Evolutionary conservation across 1,140 invertebrate species (phyloP).

Genomic region (Drosophila ironensis): DNA sequence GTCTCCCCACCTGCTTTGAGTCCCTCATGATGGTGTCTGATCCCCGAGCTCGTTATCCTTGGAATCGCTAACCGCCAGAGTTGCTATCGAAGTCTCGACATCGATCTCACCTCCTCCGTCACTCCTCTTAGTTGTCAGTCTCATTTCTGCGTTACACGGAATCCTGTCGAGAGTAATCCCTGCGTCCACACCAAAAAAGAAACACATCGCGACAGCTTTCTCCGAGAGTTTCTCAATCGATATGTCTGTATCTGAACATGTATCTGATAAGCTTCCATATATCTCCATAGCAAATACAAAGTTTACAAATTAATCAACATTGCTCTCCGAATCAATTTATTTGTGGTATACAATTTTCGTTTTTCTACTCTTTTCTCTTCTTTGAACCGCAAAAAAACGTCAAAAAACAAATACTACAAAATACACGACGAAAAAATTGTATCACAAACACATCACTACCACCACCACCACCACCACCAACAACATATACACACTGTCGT

Average conservation of each 20-base stretch:
- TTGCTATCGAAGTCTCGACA: not conserved
- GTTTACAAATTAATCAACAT: constrained; percentile 54
- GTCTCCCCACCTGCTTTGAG: constrained; percentile 12
- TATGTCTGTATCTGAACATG: constrained; percentile 35
- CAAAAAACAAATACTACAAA: not conserved
- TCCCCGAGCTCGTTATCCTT: not conserved
- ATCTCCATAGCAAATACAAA: constrained; percentile 48
- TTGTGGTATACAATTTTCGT: constrained; percentile 71
- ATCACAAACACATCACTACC: constrained; percentile 24
- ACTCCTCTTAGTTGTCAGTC: constrained; percentile 36
- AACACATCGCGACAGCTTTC: constrained; percentile 37
- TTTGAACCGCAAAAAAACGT: constrained; percentile 29
- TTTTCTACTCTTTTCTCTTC: constrained; percentile 74
- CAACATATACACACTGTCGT: constrained; percentile 5
- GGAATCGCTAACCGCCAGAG: not conserved
- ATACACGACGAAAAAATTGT: constrained; percentile 22
- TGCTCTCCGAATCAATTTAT: constrained; percentile 50
- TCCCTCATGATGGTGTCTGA: constrained; percentile 23
- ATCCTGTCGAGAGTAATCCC: not conserved
- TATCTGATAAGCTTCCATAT: constrained; percentile 60
- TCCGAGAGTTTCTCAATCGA: constrained; percentile 31
- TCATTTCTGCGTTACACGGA: constrained; percentile 19
- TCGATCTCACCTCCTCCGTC: constrained; percentile 12
- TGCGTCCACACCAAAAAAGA: not conserved
- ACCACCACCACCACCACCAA: constrained; percentile 19